phyloP scores from a whole-genome alignment of 2,888 invertebrate species.

The Lycophotia porphyrea region DNA sequence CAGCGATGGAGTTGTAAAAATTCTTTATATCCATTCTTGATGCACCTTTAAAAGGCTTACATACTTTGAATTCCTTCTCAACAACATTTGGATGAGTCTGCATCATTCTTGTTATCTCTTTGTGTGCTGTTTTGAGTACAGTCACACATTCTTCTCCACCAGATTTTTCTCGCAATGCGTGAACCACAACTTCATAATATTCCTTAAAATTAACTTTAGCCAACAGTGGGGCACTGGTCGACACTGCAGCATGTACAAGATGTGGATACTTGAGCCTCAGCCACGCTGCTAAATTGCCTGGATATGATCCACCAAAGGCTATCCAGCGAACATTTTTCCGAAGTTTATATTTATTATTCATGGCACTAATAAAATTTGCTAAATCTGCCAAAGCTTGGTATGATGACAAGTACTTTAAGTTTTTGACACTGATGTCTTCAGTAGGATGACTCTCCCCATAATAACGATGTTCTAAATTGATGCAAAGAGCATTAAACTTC shows the following conservation, averaged over 20 bases:
- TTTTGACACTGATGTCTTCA: conserved; percentile 93
- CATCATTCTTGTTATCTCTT: conserved; percentile 92
- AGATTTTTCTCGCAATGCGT: conserved; percentile 91
- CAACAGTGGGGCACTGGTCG: conserved; percentile 96
- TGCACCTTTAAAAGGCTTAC: conserved; percentile 92
- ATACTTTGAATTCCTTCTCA: conserved; percentile 94
- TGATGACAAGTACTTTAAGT: conserved; percentile 94
- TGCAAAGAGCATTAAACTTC: conserved; percentile 94
- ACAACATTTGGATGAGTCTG: conserved; percentile 86
- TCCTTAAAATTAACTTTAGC: conserved; percentile 96
- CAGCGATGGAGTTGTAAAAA: conserved; percentile 95
- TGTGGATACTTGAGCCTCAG: conserved; percentile 96
- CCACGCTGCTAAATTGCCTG: conserved; percentile 98
- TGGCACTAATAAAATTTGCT: conserved; percentile 94
- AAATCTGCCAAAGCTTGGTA: conserved; percentile 96
- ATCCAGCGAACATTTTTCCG: conserved; percentile 93
- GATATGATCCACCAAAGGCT: conserved; percentile 98
- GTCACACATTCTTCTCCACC: conserved; percentile 92
- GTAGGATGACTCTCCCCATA: conserved; percentile 98
- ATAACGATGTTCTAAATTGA: conserved; percentile 97
- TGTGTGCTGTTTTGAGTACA: conserved; percentile 92
- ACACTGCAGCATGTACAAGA: conserved; percentile 95
- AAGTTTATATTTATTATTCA: conserved; percentile 92
- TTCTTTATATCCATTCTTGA: conserved; percentile 93
- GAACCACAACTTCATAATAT: conserved; percentile 95